Evolutionary conservation across 2,888 invertebrate species (phyloP).

Genomic region (Gisinianus flammeolus): DNA sequence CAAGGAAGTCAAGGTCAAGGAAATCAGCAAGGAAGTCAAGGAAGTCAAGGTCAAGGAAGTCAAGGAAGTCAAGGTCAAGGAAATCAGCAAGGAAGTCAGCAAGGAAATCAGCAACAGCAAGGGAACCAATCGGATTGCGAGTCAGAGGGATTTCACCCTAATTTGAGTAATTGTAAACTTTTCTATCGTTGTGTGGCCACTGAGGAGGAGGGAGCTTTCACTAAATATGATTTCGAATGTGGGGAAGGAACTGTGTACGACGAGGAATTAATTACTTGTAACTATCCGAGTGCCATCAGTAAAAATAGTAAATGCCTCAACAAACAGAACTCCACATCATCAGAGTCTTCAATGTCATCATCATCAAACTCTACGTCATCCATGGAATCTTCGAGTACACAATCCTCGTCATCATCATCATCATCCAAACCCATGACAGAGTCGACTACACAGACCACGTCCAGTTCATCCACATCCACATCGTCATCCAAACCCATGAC

Average conservation of each 20-base stretch:
- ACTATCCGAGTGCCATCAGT: constrained; percentile 34
- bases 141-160: constrained; percentile 49
- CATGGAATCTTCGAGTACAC: constrained; percentile 15
- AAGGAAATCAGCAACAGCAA: constrained; percentile 9
- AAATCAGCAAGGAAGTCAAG: constrained; percentile 4
- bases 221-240: constrained; percentile 49
- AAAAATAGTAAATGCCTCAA: constrained; percentile 37
- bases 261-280: constrained; percentile 42
- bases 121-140: neutral
- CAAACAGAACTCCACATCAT: neutral
- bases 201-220: constrained; percentile 36
- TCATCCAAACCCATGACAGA: neutral
- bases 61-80: constrained; percentile 18
- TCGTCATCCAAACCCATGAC: no score
- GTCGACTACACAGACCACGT: constrained; percentile 11
- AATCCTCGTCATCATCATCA: constrained; percentile 3
- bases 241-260: constrained; percentile 45
- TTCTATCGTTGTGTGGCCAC: constrained; percentile 51
- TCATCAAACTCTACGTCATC: constrained; percentile 12
- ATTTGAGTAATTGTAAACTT: constrained; percentile 51
- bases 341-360: neutral
- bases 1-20: constrained; percentile 12
- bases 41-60: neutral
- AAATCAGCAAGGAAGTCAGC: neutral
- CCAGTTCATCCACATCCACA: constrained; percentile 38